A percentile compares a stretch with the other conserved stretches of the same genome.
phyloP scores from a whole-genome alignment of 1,140 invertebrate species.

The Dendrolimus punctatus region DNA sequence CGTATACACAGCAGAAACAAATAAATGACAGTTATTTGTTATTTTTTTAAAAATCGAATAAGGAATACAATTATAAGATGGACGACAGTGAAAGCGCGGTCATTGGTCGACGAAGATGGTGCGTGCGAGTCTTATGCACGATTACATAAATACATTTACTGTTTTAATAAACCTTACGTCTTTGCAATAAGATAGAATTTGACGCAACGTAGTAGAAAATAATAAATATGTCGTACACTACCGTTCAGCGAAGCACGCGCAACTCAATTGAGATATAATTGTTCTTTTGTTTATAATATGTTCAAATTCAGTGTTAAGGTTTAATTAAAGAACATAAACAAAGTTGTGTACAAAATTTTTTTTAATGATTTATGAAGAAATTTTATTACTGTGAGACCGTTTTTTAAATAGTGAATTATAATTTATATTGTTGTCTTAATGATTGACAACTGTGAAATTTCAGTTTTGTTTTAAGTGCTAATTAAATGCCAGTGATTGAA shows the following conservation, averaged over 20 bases:
- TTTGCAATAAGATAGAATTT: slow-evolving; percentile 21
- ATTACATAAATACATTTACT: slow-evolving; percentile 24
- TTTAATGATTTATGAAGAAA: too few species aligned
- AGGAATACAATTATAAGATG: slow-evolving; percentile 41
- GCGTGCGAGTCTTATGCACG: slow-evolving; percentile 45
- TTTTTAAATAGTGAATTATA: too few species aligned
- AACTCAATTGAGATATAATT: slow-evolving; percentile 53
- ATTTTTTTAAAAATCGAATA: slow-evolving; percentile 56
- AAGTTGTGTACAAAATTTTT: too few species aligned
- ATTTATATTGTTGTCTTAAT: too few species aligned
- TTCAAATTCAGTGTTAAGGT: slow-evolving; percentile 11
- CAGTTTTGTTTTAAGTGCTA: too few species aligned
- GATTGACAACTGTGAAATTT: too few species aligned
- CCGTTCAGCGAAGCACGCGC: slow-evolving; percentile 43
- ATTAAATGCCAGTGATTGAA: too few species aligned
- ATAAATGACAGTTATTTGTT: too few species aligned
- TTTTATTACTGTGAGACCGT: too few species aligned
- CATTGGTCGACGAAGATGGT: slow-evolving; percentile 53
- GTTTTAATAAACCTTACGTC: slow-evolving; percentile 2
- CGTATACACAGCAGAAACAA: too few species aligned
- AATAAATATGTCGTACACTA: slow-evolving; percentile 51
- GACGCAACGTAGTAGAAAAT: not conserved
- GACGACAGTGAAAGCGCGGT: slow-evolving; percentile 65
- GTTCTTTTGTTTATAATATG: slow-evolving; percentile 54
- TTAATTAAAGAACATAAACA: not conserved